Conservation (phyloP, 2,113 vertebrate species). For the Lagopus leucura region DNA sequence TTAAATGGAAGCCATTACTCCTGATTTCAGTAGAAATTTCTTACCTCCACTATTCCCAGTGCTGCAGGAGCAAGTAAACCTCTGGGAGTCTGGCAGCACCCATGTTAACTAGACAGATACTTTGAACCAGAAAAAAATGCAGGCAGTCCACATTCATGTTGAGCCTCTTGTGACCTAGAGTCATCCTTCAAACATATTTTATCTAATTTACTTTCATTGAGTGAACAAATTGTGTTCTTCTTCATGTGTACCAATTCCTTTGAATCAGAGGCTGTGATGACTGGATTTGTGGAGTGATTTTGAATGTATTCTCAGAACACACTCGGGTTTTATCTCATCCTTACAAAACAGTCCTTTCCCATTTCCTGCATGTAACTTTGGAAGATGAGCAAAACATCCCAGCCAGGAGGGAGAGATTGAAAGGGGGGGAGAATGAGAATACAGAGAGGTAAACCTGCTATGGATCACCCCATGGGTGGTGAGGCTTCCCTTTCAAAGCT, state of each 20-base stretch:
- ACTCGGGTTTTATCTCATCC: not conserved
- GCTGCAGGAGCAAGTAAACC: not conserved
- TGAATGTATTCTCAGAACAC: not conserved
- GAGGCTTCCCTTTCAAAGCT: not conserved
- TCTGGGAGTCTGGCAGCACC: not conserved
- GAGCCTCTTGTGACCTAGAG: not conserved
- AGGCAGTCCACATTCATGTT: not conserved
- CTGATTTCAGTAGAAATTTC: not conserved
- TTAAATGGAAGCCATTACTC: not conserved
- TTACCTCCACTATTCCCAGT: not conserved
- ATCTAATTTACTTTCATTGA: not conserved
- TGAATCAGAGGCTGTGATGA: not conserved
- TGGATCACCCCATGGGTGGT: not conserved
- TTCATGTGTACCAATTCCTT: not conserved
- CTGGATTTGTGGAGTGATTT: not conserved
- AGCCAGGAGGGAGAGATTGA: not conserved
- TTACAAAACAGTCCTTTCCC: not conserved
- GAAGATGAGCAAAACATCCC: not conserved
- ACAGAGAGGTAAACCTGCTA: not conserved
- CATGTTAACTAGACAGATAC: rapidly evolving
- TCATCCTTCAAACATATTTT: not conserved
- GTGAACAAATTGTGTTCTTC: not conserved
- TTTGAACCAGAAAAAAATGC: not conserved
- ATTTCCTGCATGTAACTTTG: not conserved
- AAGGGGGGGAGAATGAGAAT: not conserved